Evolutionary conservation across 2,113 vertebrate species (phyloP).

Genomic region (Nibea albiflora): DNA sequence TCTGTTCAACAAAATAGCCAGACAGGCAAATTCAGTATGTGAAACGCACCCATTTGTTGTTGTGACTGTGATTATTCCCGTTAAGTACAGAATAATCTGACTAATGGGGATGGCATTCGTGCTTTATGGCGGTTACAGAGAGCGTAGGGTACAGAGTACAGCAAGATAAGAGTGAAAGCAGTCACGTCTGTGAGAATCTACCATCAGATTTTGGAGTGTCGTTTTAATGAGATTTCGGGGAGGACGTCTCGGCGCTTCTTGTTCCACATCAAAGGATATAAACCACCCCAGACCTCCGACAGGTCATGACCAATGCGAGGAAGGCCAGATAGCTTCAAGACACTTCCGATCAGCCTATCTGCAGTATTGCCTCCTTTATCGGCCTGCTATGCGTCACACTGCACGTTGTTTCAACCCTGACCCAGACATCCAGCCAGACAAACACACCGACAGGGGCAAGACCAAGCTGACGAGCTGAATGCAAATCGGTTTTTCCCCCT

Average conservation of each 20-base stretch:
- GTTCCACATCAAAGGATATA: constrained; percentile 54
- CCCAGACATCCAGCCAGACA: constrained; percentile 58
- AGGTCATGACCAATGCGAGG: constrained; percentile 45
- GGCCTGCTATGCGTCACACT: constrained; percentile 71
- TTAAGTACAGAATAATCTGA: constrained; percentile 20
- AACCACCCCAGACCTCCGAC: constrained; percentile 32
- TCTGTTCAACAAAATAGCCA: background rate
- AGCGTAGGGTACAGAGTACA: constrained; percentile 41
- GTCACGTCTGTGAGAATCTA: background rate
- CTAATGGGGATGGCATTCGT: background rate
- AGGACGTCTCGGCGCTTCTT: constrained; percentile 48
- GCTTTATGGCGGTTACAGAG: constrained; percentile 27
- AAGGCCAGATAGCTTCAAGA: constrained; percentile 48
- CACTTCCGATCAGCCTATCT: constrained; percentile 59
- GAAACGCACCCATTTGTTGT: background rate
- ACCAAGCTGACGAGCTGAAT: background rate
- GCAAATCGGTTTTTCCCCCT: constrained; percentile 10
- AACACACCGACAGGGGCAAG: constrained; percentile 36
- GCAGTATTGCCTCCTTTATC: constrained; percentile 30
- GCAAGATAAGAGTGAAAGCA: constrained; percentile 24
- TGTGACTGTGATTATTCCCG: background rate
- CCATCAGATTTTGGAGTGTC: background rate
- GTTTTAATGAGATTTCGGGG: constrained; percentile 8
- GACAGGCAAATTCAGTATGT: background rate
- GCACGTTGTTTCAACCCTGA: constrained; percentile 75